Evolutionary conservation across 2,113 vertebrate species (phyloP).

Genomic region (Panthera uncia): DNA sequence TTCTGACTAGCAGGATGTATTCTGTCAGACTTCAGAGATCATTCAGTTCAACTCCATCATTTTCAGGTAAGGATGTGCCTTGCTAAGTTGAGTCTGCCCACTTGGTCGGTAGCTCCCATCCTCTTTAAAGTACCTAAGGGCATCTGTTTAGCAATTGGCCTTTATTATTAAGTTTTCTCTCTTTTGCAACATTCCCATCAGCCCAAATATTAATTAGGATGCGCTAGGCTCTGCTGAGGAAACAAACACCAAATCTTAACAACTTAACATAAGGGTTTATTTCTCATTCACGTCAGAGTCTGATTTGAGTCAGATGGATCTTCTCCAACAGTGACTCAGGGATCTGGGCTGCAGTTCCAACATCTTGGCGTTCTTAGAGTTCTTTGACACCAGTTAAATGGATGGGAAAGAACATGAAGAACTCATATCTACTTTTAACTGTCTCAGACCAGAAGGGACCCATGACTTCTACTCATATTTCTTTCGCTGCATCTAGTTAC

Average conservation of each 20-base stretch:
- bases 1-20: not conserved
- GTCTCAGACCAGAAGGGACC: not conserved
- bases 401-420: slow-evolving; percentile 5
- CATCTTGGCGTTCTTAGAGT: not conserved
- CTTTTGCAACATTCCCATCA: slow-evolving; percentile 5
- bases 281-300: not conserved
- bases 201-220: slow-evolving; percentile 5
- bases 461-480: not conserved
- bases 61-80: not conserved
- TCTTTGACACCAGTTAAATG: not conserved
- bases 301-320: not conserved
- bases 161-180: not conserved
- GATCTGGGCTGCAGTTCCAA: not conserved
- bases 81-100: not conserved
- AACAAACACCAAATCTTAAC: slow-evolving; percentile 19
- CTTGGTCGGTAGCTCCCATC: not conserved
- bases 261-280: not conserved
- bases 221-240: not conserved
- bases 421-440: not conserved
- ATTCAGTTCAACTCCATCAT: not conserved
- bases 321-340: slow-evolving; percentile 8
- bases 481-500: not conserved
- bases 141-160: not conserved
- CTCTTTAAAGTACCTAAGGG: not conserved
- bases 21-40: not conserved